A percentile compares a stretch with the other conserved stretches of the same genome.
Evolutionary conservation across 2,888 invertebrate genomes (phyloP).

Genomic region (Gastracanthus pulcherrimus): DNA sequence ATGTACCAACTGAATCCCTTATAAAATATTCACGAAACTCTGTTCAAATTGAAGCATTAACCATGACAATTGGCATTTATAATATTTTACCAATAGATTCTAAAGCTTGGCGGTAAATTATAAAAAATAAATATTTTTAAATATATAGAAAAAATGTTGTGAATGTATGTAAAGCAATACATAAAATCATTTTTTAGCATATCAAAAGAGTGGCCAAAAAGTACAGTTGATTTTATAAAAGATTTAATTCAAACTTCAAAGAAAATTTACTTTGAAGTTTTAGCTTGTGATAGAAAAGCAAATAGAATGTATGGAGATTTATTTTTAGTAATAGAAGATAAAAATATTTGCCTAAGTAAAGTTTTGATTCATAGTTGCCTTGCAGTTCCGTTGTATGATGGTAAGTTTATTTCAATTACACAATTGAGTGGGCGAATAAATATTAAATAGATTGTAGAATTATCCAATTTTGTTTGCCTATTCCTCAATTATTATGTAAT

Average conservation of each 20-base stretch:
- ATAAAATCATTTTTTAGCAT: conserved; percentile 14
- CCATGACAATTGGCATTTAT: conserved; percentile 60
- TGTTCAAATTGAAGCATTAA: conserved; percentile 59
- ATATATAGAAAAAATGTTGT: neutral
- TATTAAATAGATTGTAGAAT: conserved; percentile 1
- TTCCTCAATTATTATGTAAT: neutral
- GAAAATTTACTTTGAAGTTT: conserved; percentile 65
- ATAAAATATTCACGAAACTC: conserved; percentile 44
- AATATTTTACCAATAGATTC: conserved; percentile 62
- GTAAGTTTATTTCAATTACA: conserved; percentile 57
- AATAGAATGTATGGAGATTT: conserved; percentile 69
- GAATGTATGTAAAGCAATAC: conserved; percentile 4
- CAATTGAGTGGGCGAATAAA: neutral
- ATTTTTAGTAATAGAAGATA: conserved; percentile 66
- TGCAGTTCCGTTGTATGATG: conserved; percentile 64
- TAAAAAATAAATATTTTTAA: neutral
- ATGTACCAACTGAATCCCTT: conserved; percentile 59
- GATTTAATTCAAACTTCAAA: conserved; percentile 63
- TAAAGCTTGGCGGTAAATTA: conserved; percentile 30
- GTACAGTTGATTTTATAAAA: conserved; percentile 63
- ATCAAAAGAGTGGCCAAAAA: conserved; percentile 62
- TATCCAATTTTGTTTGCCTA: neutral
- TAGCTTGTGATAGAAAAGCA: conserved; percentile 59
- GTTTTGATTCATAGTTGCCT: conserved; percentile 63
- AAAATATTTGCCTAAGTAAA: conserved; percentile 65